Evolutionary conservation across 2,797 vertebrate genomes (phyloP).

Genomic region (Hypotaenidia okinawae): DNA sequence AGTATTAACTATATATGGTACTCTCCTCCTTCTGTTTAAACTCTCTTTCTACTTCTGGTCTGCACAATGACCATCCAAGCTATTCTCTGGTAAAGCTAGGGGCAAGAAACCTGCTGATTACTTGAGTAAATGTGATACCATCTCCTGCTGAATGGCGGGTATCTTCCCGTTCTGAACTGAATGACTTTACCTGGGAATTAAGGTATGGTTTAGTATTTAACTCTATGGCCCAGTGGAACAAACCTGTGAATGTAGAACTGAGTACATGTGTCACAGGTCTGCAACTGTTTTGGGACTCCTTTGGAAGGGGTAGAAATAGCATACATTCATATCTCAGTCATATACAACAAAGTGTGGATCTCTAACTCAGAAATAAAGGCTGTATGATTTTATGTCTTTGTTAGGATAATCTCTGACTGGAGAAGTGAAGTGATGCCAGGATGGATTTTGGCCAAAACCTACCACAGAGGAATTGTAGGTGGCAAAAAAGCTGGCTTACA

Average conservation of each 20-base stretch:
- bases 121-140: background rate
- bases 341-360: background rate
- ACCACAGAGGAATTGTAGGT: background rate
- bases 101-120: background rate
- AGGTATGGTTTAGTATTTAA: background rate
- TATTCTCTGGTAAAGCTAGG: background rate
- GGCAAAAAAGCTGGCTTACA: background rate
- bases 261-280: rapidly evolving
- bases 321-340: background rate
- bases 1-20: background rate
- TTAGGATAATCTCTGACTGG: background rate
- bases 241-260: background rate
- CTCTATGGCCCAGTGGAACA: background rate
- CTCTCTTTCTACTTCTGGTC: background rate
- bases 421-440: background rate
- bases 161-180: background rate
- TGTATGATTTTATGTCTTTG: background rate
- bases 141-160: background rate
- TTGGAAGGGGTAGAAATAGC: background rate
- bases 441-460: background rate
- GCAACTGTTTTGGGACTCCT: background rate
- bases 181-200: background rate
- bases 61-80: rapidly evolving
- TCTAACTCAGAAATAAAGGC: background rate
- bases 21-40: background rate